These are phyloP conservation scores for Pachyseris speciosa DNA, from an alignment of 64 coral and sea anemone genomes.

Conservation along the genomic window DNA sequence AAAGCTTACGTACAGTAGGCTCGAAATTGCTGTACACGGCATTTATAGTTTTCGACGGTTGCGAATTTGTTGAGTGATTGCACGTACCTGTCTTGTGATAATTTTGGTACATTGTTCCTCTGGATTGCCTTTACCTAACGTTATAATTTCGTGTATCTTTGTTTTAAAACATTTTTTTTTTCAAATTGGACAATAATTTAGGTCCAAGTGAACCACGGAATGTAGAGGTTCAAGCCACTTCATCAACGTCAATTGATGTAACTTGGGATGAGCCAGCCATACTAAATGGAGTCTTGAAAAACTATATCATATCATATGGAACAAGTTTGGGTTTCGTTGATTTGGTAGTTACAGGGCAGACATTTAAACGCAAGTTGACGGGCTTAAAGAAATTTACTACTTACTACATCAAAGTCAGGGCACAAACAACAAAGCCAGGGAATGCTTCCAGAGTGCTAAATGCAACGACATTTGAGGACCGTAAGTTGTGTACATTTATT, in stretches of 20 bases:
- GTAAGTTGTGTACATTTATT: conserved; percentile 5
- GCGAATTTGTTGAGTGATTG: no score
- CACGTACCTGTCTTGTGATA: no score
- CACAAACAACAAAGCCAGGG: conserved; percentile 1
- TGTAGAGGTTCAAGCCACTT: not conserved
- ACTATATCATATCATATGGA: conserved; percentile 37
- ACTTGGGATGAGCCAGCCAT: conserved; percentile 7
- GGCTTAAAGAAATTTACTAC: conserved; percentile 37
- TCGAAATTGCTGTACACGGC: no score
- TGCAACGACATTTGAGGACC: conserved; percentile 35
- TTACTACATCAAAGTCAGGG: conserved; percentile 50
- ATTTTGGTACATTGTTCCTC: no score
- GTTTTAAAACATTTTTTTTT: no score
- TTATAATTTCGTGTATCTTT: no score
- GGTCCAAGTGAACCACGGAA: conserved; percentile 36
- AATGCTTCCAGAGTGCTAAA: conserved; percentile 39
- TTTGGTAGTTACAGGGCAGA: not conserved
- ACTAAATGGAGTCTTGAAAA: conserved; percentile 15
- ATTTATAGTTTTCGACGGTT: no score
- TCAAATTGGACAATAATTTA: no score
- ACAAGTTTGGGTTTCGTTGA: not conserved
- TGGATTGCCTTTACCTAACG: no score
- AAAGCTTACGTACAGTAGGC: no score
- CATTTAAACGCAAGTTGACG: not conserved
- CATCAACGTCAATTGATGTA: not conserved